These are phyloP conservation scores for Xyrauchen texanus DNA, from an alignment of 2,113 vertebrate species.

Conservation along the genomic window DNA sequence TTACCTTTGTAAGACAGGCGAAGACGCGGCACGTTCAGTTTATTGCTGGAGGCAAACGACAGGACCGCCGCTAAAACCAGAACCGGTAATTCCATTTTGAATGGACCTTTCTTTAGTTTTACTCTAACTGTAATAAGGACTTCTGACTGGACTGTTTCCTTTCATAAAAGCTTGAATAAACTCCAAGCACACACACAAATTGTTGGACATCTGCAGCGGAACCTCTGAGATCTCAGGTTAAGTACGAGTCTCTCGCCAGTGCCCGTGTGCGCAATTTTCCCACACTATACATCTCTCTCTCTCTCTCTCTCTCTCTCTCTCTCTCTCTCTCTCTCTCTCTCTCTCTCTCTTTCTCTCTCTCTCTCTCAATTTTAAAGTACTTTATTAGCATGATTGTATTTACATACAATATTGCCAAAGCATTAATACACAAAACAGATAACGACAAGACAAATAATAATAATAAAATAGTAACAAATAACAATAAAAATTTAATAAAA, in stretches of 20 bases:
- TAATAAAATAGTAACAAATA: too few species aligned
- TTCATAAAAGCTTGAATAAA: not conserved
- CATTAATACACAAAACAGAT: too few species aligned
- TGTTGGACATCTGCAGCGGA: slow-evolving; percentile 12
- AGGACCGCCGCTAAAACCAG: slow-evolving; percentile 41
- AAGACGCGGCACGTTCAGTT: slow-evolving; percentile 59
- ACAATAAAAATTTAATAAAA: too few species aligned
- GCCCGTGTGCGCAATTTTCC: slow-evolving; percentile 4
- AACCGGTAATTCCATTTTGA: slow-evolving; percentile 51
- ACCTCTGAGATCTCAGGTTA: slow-evolving; percentile 13
- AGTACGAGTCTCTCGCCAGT: slow-evolving; percentile 4
- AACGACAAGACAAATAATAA: too few species aligned
- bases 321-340: slow-evolving; percentile 7
- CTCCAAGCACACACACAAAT: not conserved
- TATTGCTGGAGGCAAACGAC: slow-evolving; percentile 38
- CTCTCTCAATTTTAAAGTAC: too few species aligned
- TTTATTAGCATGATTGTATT: too few species aligned
- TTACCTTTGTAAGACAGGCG: slow-evolving; percentile 62
- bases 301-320: slow-evolving; percentile 15
- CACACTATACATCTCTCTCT: slow-evolving; percentile 18
- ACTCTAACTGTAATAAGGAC: not conserved
- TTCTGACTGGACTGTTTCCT: not conserved
- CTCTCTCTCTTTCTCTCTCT: not conserved
- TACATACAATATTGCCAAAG: too few species aligned
- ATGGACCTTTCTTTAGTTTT: not conserved